Base-by-base conservation (phyloP, 37 sponge, comb jelly and placozoan species). In the Aphrocallistes beatrix region DNA sequence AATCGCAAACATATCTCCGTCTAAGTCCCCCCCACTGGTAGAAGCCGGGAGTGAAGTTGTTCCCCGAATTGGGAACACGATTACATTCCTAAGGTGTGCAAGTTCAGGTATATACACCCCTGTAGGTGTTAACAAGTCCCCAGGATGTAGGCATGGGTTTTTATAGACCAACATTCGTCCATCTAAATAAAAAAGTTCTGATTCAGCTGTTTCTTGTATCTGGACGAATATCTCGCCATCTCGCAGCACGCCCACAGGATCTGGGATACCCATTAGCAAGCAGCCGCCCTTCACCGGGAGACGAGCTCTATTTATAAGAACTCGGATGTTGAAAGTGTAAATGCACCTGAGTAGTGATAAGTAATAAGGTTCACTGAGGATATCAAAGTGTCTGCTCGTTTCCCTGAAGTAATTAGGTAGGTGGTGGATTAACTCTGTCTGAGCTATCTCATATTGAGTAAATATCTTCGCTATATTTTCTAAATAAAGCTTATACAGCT, bases 211-310 rank as follows among this genome's bases (percentile, higher is more conserved):
- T 21, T 3, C n/a, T 13, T 60, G 75, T 25, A 60, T 25, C 10
- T 30, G 10, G 21, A 60, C 75, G 3, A 6, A 60, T 60, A 60
- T 28, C 75, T 60, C 75, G 10, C 75, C 75, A 60, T 60, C 75
- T 25, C 21, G 8, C n/a, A 60, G 34, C 21, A 60, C 75, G n/a
- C 75, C 75, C 10, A 60, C n/a, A 25, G 75, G 75, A 13, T 60
- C 75, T 28, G 75, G 75, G 34, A 60, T 60, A 3, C 75, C 75
- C 75, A 60, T 60, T 60, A 60, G 75, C 75, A 60, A 60, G n/a
- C 75, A 60, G 21, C 17, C 75, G 34, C n/a, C 32, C 21, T 60
- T 60, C 8, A 60, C 21, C 3, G 75, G 75, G n/a, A 60, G 10
- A 6, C 75, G 75, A 60, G 34, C 10, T 6, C 34, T 60, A 25